Evolutionary conservation across 1,140 invertebrate species (phyloP).

Genomic region (Triops longicaudatus): DNA sequence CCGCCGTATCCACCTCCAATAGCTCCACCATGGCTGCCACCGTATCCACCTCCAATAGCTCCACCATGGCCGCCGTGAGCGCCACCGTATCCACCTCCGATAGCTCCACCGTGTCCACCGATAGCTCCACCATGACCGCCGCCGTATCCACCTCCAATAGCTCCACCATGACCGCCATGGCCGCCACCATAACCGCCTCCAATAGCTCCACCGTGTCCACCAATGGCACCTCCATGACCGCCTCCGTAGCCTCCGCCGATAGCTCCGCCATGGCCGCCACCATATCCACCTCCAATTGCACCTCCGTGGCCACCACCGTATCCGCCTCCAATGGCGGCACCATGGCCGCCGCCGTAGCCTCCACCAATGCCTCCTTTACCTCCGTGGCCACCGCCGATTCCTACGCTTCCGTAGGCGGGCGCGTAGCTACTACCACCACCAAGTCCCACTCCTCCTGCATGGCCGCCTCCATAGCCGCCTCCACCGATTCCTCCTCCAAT

Average conservation of each 20-base stretch:
- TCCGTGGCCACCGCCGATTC: neutral
- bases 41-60: neutral
- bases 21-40: constrained; percentile 16
- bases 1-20: neutral
- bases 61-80: neutral
- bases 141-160: neutral
- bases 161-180: neutral
- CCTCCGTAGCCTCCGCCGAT: neutral
- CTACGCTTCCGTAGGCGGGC: neutral
- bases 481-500: constrained; percentile 22
- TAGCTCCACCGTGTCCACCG: neutral
- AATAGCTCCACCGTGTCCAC: neutral
- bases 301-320: constrained; percentile 21
- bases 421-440: neutral
- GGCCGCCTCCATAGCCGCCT: neutral
- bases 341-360: neutral
- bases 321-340: neutral
- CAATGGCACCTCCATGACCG: neutral
- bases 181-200: constrained; percentile 1
- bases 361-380: neutral
- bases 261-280: neutral
- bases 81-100: constrained; percentile 3
- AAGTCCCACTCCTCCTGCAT: neutral
- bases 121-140: neutral
- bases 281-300: constrained; percentile 20